Evolutionary conservation across 2,113 vertebrate species (phyloP).

Genomic region (Sorex araneus): DNA sequence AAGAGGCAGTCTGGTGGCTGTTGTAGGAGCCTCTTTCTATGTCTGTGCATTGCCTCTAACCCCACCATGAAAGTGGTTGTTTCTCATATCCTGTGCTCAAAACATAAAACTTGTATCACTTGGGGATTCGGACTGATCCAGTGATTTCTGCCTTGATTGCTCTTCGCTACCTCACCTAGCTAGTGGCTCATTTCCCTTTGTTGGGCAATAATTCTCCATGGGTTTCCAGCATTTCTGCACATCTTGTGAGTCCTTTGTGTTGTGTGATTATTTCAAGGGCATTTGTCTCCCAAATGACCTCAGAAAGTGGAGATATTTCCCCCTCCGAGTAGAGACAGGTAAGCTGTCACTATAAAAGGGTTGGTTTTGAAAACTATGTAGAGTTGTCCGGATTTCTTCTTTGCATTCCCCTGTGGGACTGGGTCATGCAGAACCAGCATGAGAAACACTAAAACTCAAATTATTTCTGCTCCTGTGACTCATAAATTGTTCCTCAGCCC

Average conservation of each 20-base stretch:
- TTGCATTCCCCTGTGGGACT: not conserved
- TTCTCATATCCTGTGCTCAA: not conserved
- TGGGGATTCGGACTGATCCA: not conserved
- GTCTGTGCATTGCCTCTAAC: not conserved
- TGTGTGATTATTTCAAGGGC: not conserved
- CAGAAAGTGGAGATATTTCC: not conserved
- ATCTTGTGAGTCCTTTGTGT: not conserved
- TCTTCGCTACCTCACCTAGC: rapidly evolving
- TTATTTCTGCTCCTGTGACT: not conserved
- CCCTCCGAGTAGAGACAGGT: not conserved
- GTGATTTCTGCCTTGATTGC: not conserved
- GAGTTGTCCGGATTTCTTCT: not conserved
- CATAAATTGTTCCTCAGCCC: not conserved
- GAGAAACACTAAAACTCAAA: not conserved
- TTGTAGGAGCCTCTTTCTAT: too few relatives aligned
- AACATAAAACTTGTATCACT: rapidly evolving
- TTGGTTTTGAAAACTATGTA: not conserved
- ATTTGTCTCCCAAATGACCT: not conserved
- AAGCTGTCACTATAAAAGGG: not conserved
- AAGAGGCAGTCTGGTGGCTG: rapidly evolving
- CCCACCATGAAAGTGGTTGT: not conserved
- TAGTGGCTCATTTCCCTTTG: not conserved
- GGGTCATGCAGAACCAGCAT: not conserved
- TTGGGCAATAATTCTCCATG: not conserved
- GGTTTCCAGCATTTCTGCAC: not conserved